Conservation (phyloP, 2,113 vertebrate species). For the Peromyscus polionotus region DNA sequence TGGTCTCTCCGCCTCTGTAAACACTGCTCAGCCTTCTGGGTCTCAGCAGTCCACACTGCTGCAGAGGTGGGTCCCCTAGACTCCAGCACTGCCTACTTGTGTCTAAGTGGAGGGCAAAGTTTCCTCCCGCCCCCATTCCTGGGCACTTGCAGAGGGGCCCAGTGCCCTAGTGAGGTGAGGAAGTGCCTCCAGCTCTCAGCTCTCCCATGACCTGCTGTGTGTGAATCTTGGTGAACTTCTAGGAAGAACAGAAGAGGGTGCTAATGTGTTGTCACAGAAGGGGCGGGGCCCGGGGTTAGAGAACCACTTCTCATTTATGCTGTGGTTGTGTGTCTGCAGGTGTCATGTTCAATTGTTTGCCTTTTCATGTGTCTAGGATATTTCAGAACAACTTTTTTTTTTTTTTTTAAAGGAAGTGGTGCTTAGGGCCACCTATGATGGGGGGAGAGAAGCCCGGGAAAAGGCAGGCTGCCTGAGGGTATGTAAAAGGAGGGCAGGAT, state of each 20-base stretch:
- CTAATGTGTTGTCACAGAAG: background rate
- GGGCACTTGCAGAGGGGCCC: background rate
- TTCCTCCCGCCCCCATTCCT: background rate
- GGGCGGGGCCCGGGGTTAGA: background rate
- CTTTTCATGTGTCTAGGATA: conserved; percentile 55
- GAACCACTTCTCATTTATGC: background rate
- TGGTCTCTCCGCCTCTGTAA: background rate
- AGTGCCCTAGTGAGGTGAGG: background rate
- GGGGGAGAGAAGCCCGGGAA: background rate
- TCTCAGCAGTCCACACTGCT: background rate
- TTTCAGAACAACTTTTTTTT: conserved; percentile 31
- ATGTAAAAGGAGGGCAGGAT: background rate
- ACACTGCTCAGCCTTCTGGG: background rate
- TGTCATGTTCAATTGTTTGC: conserved; percentile 2
- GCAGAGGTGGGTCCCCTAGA: accelerated
- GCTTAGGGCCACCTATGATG: conserved; percentile 10
- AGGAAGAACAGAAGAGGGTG: conserved; percentile 55
- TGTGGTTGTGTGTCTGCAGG: conserved; percentile 29
- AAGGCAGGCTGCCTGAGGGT: conserved; percentile 11
- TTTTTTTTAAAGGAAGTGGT: conserved; percentile 35
- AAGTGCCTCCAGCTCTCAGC: background rate
- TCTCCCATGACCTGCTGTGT: background rate
- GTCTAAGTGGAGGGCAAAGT: background rate
- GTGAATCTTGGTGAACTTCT: conserved; percentile 15
- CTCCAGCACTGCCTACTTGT: background rate